A percentile compares a stretch with the other conserved stretches of the same genome.
Conservation (phyloP, 2,888 invertebrate genomes). For the Scaptodrosophila latifasciaeformis region DNA sequence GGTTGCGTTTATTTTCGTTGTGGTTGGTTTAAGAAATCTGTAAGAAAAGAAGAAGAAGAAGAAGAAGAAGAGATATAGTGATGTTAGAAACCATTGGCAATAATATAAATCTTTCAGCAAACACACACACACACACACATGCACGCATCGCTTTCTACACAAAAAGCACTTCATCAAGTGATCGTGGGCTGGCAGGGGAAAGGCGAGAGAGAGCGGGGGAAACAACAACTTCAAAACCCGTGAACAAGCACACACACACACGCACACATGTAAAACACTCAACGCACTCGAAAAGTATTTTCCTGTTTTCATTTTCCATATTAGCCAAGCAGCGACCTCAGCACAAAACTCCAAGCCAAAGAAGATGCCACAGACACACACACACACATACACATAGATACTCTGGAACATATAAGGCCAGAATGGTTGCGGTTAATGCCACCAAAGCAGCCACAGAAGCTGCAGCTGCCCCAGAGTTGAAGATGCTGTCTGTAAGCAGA, state of each 20-base stretch:
- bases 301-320: slow-evolving; percentile 70
- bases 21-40: slow-evolving; percentile 51
- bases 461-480: slow-evolving; percentile 33
- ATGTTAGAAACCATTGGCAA: slow-evolving; percentile 17
- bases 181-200: not conserved
- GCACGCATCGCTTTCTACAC: no score
- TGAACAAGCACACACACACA: no score
- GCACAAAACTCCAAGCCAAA: slow-evolving; percentile 11
- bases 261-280: slow-evolving; percentile 21
- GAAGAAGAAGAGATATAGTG: slow-evolving; percentile 20
- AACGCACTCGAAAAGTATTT: slow-evolving; percentile 45
- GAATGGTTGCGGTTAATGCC: slow-evolving; percentile 57
- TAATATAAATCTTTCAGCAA: slow-evolving; percentile 41
- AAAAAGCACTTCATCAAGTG: not conserved
- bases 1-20: slow-evolving; percentile 45
- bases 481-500: slow-evolving; percentile 21
- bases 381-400: slow-evolving; percentile 5
- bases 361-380: slow-evolving; percentile 26
- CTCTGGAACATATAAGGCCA: slow-evolving; percentile 47
- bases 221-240: slow-evolving; percentile 15
- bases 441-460: slow-evolving; percentile 45
- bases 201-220: slow-evolving; percentile 13
- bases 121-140: slow-evolving; percentile 1
- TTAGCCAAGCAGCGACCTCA: slow-evolving; percentile 56
- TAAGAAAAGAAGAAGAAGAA: slow-evolving; percentile 38